Percentiles rank a stretch among this genome's conserved stretches.
phyloP scores from a whole-genome alignment of 2,113 vertebrate species.

The Eclectus roratus region DNA sequence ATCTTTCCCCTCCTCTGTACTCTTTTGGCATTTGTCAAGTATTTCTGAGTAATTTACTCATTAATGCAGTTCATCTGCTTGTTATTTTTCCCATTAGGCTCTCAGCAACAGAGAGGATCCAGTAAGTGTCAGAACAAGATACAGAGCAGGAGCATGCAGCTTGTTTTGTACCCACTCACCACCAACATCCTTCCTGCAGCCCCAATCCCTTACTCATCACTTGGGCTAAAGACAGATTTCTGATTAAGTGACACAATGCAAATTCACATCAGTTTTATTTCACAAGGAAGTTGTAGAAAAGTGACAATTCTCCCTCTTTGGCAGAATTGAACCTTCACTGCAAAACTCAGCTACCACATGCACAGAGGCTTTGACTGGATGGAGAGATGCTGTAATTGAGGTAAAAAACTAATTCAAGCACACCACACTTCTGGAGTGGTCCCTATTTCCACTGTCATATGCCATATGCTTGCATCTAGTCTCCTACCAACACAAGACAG shows the following conservation, averaged over 20 bases:
- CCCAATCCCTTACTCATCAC: background rate
- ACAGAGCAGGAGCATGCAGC: background rate
- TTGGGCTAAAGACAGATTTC: background rate
- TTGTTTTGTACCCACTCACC: background rate
- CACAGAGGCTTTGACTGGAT: background rate
- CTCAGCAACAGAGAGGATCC: background rate
- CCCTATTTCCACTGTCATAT: background rate
- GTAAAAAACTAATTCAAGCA: background rate
- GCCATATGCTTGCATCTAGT: background rate
- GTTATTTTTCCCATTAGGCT: background rate
- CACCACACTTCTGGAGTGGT: background rate
- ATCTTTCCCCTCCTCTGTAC: background rate
- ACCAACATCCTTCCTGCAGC: background rate
- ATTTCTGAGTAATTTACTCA: background rate
- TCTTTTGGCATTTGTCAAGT: background rate
- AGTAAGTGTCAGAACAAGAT: background rate
- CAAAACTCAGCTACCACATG: background rate
- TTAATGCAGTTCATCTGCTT: background rate
- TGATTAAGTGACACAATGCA: background rate
- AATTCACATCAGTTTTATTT: slow-evolving; percentile 46
- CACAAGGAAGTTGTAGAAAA: background rate
- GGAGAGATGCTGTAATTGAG: background rate
- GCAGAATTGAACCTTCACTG: background rate
- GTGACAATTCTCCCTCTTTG: background rate
- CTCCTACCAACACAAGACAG: background rate